A percentile compares a stretch with the other conserved stretches of the same genome.
Evolutionary conservation across 1,140 invertebrate species (phyloP).

Genomic region (Drosophila pseudoananassae): DNA sequence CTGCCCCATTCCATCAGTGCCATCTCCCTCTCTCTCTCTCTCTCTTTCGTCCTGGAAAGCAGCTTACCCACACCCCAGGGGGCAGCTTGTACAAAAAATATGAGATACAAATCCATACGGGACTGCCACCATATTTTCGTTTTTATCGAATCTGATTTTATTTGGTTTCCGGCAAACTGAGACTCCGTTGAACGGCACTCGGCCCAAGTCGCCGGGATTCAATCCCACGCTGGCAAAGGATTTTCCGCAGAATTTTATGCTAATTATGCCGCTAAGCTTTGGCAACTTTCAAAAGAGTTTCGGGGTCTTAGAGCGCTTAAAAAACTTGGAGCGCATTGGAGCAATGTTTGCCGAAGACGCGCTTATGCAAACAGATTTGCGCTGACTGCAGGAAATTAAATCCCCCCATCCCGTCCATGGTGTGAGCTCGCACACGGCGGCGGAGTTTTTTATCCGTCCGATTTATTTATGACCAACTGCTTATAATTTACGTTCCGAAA

Average conservation of each 20-base stretch:
- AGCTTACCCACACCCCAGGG: slow-evolving; percentile 14
- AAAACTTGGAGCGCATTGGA: slow-evolving; percentile 45
- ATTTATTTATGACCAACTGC: slow-evolving; percentile 46
- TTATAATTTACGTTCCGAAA: slow-evolving; percentile 56
- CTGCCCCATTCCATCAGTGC: no score
- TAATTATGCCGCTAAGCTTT: slow-evolving; percentile 71
- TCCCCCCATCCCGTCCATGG: slow-evolving; percentile 9
- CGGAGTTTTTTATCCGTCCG: slow-evolving; percentile 33
- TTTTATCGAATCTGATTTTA: slow-evolving; percentile 47
- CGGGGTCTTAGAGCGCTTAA: slow-evolving; percentile 41
- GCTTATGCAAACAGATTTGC: slow-evolving; percentile 60
- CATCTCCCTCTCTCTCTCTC: background rate
- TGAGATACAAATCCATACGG: slow-evolving; percentile 33
- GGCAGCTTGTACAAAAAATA: slow-evolving; percentile 2
- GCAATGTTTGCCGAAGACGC: slow-evolving; percentile 50
- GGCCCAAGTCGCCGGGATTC: background rate
- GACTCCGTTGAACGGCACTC: background rate
- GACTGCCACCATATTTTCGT: slow-evolving; percentile 22
- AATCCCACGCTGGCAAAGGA: slow-evolving; percentile 38
- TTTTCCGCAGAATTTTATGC: slow-evolving; percentile 70
- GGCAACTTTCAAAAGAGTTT: slow-evolving; percentile 73
- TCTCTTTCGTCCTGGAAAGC: slow-evolving; percentile 21
- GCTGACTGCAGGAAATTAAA: slow-evolving; percentile 61
- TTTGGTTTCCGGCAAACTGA: slow-evolving; percentile 29
- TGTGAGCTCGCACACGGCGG: slow-evolving; percentile 12